Evolutionary conservation across 2,113 vertebrate genomes (phyloP), one percentile per base, ranked within the genome.

Genomic region (Callospermophilus lateralis): DNA sequence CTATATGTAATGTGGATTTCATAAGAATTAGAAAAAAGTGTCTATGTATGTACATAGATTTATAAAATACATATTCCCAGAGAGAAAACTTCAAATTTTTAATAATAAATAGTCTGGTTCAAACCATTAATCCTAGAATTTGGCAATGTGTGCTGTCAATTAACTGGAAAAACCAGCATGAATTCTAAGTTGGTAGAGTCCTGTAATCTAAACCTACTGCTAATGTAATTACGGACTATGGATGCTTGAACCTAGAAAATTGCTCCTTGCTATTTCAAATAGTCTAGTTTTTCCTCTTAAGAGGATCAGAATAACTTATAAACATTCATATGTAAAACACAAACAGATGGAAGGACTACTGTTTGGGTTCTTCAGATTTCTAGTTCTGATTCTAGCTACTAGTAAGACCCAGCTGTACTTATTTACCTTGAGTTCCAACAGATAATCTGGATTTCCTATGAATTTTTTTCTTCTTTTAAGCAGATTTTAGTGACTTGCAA

Each of bases 401-500:
- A 76, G 4, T 77, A 37, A 96, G 42, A 24, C 34, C 81, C 74
- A 70, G 78, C 48, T 97, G 42, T 70, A 89, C 22, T 89, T 96
- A 53, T 95, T 88, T 74, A 30, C 61, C 39, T 80, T 97, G 34
- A 92, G 30, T 93, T 95, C 77, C 63, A 97, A 93, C 26, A 89
- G 34, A 93, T 76, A 90, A 95, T 87, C 53, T 88, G 7, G 85
- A 86, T 93, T 96, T 93, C 51, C 96, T 96, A 77, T 63, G 89
- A 83, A 51, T 20, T 17, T 22, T 77, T 83, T 90, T 83, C 77
- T 96, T 90, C 91, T 87, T 95, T 96, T 83, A 95, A 94, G 79
- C 42, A 94, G 55, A 95, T 95, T 95, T 97, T 94, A 92, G 74
- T 80, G 89, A 86, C 53, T 79, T 97, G 81, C 28, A 85, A 97